A percentile compares a stretch with the other conserved stretches of the same genome.
phyloP scores from a whole-genome alignment of 2,113 vertebrate species.

The Eclectus roratus region DNA sequence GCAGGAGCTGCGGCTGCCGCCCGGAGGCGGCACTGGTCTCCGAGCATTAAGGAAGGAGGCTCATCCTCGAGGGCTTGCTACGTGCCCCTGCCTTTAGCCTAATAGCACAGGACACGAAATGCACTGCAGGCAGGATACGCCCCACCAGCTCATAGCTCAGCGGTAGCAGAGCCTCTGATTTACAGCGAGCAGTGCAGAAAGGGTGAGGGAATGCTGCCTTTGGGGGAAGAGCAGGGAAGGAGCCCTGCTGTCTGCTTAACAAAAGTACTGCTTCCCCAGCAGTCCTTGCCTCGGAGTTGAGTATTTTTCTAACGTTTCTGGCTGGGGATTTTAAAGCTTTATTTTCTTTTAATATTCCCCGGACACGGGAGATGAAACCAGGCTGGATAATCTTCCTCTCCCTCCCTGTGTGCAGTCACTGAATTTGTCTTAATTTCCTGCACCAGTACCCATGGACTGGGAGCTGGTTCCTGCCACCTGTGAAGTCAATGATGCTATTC shows the following conservation, averaged over 20 bases:
- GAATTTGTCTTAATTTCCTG: slow-evolving; percentile 33
- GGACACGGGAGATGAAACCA: background rate
- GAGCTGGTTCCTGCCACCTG: background rate
- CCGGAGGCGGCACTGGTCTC: background rate
- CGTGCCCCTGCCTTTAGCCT: background rate
- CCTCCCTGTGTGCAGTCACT: background rate
- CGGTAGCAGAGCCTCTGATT: background rate
- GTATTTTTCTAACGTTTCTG: background rate
- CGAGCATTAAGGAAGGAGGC: background rate
- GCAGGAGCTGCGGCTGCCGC: background rate
- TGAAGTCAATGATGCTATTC: background rate
- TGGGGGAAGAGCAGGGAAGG: background rate
- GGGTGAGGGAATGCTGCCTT: background rate
- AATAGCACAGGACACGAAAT: background rate
- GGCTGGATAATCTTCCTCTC: background rate
- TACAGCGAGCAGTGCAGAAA: background rate
- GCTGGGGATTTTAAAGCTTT: background rate
- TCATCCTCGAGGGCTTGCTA: fast-evolving
- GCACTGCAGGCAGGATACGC: background rate
- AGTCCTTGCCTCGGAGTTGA: background rate
- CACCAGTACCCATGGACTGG: background rate
- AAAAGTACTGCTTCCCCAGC: background rate
- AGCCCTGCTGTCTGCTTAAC: background rate
- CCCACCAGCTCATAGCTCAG: background rate
- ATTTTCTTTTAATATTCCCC: background rate